Evolutionary conservation across 1,140 invertebrate genomes (phyloP).

Genomic region (Drosophila pachea): DNA sequence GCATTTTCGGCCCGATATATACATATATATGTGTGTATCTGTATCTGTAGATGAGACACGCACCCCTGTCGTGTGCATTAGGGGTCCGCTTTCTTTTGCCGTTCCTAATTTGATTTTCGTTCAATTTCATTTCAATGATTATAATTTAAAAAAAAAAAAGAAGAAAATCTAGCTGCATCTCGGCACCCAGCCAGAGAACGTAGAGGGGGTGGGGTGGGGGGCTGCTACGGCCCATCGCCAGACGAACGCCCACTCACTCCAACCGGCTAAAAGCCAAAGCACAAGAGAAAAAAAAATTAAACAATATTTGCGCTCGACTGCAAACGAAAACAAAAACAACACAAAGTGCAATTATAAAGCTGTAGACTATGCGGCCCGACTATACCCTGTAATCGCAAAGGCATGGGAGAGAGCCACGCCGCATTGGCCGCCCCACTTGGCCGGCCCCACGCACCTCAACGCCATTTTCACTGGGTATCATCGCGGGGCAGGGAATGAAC

Average conservation of each 20-base stretch:
- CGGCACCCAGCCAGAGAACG: no score
- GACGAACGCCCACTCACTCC: slow-evolving; percentile 54
- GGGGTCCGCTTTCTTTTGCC: slow-evolving; percentile 39
- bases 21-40: slow-evolving; percentile 1
- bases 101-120: slow-evolving; percentile 69
- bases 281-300: slow-evolving; percentile 17
- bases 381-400: slow-evolving; percentile 11
- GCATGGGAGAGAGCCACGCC: no score
- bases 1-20: slow-evolving; percentile 29
- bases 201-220: background rate
- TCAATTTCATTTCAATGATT: slow-evolving; percentile 73
- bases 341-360: slow-evolving; percentile 1
- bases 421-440: no score
- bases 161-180: slow-evolving; percentile 51
- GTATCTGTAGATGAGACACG: slow-evolving; percentile 45
- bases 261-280: slow-evolving; percentile 15
- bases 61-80: slow-evolving; percentile 18
- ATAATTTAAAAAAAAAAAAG: slow-evolving; percentile 68
- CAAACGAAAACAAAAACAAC: slow-evolving; percentile 46
- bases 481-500: background rate
- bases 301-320: slow-evolving; percentile 55
- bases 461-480: slow-evolving; percentile 26
- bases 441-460: no score
- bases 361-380: background rate
- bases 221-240: background rate